Percentiles rank a stretch among this genome's conserved stretches.
Conservation (phyloP, 2,888 invertebrate species). For the Drosophila maculinotata region DNA sequence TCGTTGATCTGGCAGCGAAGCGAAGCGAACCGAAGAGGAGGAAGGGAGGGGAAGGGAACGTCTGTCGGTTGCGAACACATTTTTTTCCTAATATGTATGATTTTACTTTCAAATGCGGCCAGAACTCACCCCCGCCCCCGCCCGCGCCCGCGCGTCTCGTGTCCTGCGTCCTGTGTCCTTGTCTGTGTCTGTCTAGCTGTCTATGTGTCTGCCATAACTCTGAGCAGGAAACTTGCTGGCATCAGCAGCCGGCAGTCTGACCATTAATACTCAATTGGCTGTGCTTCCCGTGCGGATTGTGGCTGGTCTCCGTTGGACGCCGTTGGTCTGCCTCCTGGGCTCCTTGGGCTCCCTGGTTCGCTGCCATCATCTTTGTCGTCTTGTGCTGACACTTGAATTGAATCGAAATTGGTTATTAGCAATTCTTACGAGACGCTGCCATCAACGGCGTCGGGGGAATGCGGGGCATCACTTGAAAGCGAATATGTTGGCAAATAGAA, state of each 20-base stretch:
- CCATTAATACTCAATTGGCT: slow-evolving; percentile 81
- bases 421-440: slow-evolving; percentile 70
- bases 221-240: slow-evolving; percentile 76
- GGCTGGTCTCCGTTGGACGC: slow-evolving; percentile 40
- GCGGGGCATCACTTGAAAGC: slow-evolving; percentile 58
- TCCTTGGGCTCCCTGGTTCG: slow-evolving; percentile 13
- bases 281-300: slow-evolving; percentile 81
- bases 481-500: slow-evolving; percentile 60
- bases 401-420: slow-evolving; percentile 81
- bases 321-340: not conserved
- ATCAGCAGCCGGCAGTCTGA: slow-evolving; percentile 71
- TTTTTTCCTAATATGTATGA: slow-evolving; percentile 77
- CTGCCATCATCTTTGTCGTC: slow-evolving; percentile 64
- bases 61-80: slow-evolving; percentile 51
- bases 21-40: slow-evolving; percentile 18
- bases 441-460: slow-evolving; percentile 37
- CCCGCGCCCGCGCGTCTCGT: slow-evolving; percentile 18
- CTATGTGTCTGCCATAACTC: slow-evolving; percentile 67
- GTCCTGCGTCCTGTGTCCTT: slow-evolving; percentile 6
- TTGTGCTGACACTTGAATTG: slow-evolving; percentile 81
- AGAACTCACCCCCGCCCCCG: slow-evolving; percentile 28
- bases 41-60: slow-evolving; percentile 3
- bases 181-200: slow-evolving; percentile 6
- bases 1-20: slow-evolving; percentile 63
- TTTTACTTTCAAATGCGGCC: slow-evolving; percentile 76